These are phyloP conservation scores for Pachliopta kotzebuea DNA, from an alignment of 2,888 invertebrate species.

Conservation along the genomic window DNA sequence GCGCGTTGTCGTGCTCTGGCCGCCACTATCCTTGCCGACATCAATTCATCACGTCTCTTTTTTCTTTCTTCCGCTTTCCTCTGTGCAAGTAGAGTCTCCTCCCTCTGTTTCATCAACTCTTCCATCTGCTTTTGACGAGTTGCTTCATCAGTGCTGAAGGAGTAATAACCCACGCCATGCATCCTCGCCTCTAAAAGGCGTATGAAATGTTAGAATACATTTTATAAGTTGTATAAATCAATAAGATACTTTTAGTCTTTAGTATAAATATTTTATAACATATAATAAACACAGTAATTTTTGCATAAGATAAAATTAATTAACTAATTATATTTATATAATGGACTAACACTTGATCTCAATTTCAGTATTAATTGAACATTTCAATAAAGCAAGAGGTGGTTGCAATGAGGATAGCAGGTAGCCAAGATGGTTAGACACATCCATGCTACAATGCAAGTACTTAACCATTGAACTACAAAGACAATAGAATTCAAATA, in stretches of 20 bases:
- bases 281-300: too few relatives aligned
- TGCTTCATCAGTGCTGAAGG: slow-evolving; percentile 92
- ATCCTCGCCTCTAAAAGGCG: slow-evolving; percentile 87
- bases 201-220: background rate
- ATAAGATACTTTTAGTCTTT: background rate
- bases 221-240: background rate
- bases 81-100: slow-evolving; percentile 86
- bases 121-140: slow-evolving; percentile 90
- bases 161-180: slow-evolving; percentile 96
- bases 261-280: too few relatives aligned
- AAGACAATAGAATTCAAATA: too few relatives aligned
- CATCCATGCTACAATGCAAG: too few relatives aligned
- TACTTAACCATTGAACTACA: too few relatives aligned
- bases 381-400: too few relatives aligned
- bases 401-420: too few relatives aligned
- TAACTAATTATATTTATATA: too few relatives aligned
- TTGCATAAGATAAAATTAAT: too few relatives aligned
- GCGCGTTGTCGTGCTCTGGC: slow-evolving; percentile 87
- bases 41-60: slow-evolving; percentile 82
- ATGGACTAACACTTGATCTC: too few relatives aligned
- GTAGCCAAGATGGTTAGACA: too few relatives aligned
- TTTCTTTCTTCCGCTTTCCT: slow-evolving; percentile 81
- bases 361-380: too few relatives aligned
- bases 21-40: slow-evolving; percentile 85
- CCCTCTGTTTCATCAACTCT: slow-evolving; percentile 85